Evolutionary conservation across 2,888 invertebrate genomes (phyloP).

Genomic region (Coronaproctus castanopsis): DNA sequence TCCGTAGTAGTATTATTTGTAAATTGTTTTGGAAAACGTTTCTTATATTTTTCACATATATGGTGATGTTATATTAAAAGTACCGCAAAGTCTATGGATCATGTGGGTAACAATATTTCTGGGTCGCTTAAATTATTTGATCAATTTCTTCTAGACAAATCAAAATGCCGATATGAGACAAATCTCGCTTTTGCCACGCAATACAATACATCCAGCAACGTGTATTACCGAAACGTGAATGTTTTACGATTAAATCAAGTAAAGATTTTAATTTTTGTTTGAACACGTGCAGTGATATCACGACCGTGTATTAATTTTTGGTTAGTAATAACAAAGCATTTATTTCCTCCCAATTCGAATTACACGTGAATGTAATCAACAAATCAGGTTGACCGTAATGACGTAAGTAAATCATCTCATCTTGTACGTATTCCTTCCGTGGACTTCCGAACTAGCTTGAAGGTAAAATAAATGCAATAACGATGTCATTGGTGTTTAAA

Average conservation of each 20-base stretch:
- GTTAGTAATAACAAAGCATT: neutral
- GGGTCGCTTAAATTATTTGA: neutral
- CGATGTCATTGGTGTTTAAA: constrained; percentile 9
- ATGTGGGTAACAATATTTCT: neutral
- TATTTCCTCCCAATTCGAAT: neutral
- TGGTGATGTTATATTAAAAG: neutral
- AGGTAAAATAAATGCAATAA: constrained; percentile 16
- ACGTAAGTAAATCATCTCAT: constrained; percentile 24
- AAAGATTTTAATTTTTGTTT: neutral
- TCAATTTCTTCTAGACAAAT: neutral
- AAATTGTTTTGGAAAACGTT: neutral
- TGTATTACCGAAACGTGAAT: neutral
- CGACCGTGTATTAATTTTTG: neutral
- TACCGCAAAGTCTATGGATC: neutral
- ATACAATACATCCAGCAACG: neutral
- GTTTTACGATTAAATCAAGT: neutral
- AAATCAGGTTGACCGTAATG: constrained; percentile 23
- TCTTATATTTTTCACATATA: neutral
- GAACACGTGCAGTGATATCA: neutral
- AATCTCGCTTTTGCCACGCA: neutral
- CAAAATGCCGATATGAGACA: neutral
- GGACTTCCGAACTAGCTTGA: constrained; percentile 22
- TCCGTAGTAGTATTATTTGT: neutral
- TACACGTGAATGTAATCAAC: neutral
- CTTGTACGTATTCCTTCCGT: constrained; percentile 22